Evolutionary conservation across 2,888 invertebrate genomes (phyloP), one percentile per base, ranked within the genome.

Genomic region (Orthosia incerta): DNA sequence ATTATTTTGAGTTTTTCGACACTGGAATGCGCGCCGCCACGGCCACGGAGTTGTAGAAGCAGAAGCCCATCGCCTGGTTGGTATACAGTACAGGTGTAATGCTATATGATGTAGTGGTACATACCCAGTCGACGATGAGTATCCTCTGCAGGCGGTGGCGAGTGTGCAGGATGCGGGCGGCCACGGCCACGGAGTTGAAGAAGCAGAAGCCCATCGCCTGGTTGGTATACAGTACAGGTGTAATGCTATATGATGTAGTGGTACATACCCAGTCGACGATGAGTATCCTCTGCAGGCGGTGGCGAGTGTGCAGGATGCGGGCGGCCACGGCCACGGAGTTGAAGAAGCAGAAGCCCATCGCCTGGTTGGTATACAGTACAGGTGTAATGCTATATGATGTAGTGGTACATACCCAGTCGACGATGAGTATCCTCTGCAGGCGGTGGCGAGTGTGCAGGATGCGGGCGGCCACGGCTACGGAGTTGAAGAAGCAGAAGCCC

Each of bases 401-500:
- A 0, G 13, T 15, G 0, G 50, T 16, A 81, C 87, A 65, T 90
- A 98, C 99, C 99, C 99, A 99, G 94, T 99, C 99, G 59, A 99
- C 97, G 88, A 99, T 99, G 89, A 99, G 97, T 94, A 99, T 98
- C 96, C 98, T 98, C 91, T 98, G 98, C 86, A 99, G 97, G 85
- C 98, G 98, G 83, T 98, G 97, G 86, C 98, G 97, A 87, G 98
- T 98, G 91, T 98, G 98, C 80, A 99, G 96, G 80, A 99, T 97
- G 91, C 98, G 97, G 26, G 99, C 99, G 65, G 99, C 99, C 87
- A 99, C 98, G 64, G 99, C 99, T 71, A 99, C 98, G 71, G 99
- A 99, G 97, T 99, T 99, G 97, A 99, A 99, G 97, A 99, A 99
- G 95, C 99, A 99, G 96, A 99, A 99, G 70, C 99, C 99, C 99